Evolutionary conservation across 2,888 invertebrate species (phyloP).

Genomic region (Slavum lentiscoides): DNA sequence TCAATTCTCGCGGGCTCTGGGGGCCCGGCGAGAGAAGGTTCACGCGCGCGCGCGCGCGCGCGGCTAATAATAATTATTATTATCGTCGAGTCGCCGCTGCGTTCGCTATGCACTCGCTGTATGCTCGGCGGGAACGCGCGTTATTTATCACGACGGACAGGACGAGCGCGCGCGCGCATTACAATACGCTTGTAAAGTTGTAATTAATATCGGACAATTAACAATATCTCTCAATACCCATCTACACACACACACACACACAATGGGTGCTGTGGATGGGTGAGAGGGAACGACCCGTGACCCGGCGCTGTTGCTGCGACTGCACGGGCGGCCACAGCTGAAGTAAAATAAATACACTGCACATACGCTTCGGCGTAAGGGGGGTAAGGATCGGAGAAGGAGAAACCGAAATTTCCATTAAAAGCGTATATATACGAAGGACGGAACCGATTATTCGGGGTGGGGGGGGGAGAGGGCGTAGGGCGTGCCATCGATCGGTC

Average conservation of each 20-base stretch:
- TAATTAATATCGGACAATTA: slow-evolving; percentile 53
- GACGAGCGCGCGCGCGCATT: slow-evolving; percentile 22
- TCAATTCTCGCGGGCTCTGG: slow-evolving; percentile 21
- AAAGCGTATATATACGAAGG: background rate
- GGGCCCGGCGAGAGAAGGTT: slow-evolving; percentile 10
- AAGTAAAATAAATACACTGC: background rate
- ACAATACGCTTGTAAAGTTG: slow-evolving; percentile 6
- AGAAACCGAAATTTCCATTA: slow-evolving; percentile 36
- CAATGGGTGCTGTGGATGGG: too few species aligned
- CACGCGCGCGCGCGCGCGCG: background rate
- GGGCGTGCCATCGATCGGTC: slow-evolving; percentile 37
- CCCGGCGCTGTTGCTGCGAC: slow-evolving; percentile 13
- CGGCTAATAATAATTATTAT: too few species aligned
- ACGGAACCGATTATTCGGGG: slow-evolving; percentile 7
- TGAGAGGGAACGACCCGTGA: slow-evolving; percentile 12
- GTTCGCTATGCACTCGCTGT: background rate
- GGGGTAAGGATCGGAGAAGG: background rate
- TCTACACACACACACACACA: background rate
- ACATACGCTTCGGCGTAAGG: too few species aligned
- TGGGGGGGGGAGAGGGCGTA: too few species aligned
- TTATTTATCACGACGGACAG: slow-evolving; percentile 10
- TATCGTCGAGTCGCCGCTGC: background rate
- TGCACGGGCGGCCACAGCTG: background rate
- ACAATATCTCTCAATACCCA: background rate
- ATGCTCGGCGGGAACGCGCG: background rate